Evolutionary conservation across 35 echinoderm and acorn worm genomes (phyloP), one percentile per base, ranked within the genome.

Genomic region (Eucidaris tribuloides): DNA sequence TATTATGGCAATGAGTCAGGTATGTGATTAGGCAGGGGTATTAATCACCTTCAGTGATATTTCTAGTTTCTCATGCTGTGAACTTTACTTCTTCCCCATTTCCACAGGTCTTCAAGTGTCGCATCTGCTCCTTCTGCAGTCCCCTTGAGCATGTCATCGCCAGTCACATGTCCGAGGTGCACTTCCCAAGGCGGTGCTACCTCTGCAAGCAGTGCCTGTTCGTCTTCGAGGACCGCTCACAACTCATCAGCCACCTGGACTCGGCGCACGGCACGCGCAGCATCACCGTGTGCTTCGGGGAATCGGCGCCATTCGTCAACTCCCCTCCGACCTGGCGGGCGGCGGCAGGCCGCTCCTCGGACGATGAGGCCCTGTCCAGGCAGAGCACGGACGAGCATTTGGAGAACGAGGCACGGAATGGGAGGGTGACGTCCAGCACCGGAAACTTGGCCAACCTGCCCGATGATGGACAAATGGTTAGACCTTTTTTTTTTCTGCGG

Each of bases 161-260:
- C 15, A 99, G 96, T 72, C 96, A 99, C 83, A 99, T 99, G 96
- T 99, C 96, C 5, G 91, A 99, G 71, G 96, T 93, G 25, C 96
- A 99, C 72, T 99, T 99, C 62, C 96, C 96, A 4, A 62, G 87
- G 23, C 41, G 90, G 36, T 90, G 91, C 71, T 99, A 86, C 68
- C 91, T 99, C 38, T 99, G 96, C 83, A 92, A 99, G 82, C 90
- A 93, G 72, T 99, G 96, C 81, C 81, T 93, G 42, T 99, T 99
- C 46, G 96, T 99, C 56, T 99, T 93, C 61, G 96, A 99, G 58
- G 91, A 93, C 62, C 76, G 86, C 5, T 82, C 87, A 3, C 96
- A 99, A 71, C 87, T 99, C 1, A 78, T 49, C n/a, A 89, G 85
- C 57, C 96, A 99, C 79, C 76, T 99, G 28, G 90, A 92, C 29